These are phyloP conservation scores for Turnix velox DNA, from an alignment of 2,113 vertebrate genomes.

Conservation along the genomic window DNA sequence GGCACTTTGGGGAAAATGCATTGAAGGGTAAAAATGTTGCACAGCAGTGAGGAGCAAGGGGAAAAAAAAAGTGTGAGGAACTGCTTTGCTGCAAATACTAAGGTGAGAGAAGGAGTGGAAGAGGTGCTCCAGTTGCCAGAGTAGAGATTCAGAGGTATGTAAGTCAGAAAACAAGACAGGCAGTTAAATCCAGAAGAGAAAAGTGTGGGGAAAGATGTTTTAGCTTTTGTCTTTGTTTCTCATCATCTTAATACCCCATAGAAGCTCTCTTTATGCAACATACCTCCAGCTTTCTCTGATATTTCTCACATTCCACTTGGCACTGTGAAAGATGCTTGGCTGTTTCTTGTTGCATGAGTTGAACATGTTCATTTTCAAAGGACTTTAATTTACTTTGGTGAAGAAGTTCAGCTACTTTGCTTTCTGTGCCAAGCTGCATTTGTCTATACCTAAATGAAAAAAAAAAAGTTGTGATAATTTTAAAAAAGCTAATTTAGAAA, in stretches of 20 bases:
- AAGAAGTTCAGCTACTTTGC: slow-evolving; percentile 86
- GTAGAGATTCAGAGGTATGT: background rate
- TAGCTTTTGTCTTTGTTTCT: background rate
- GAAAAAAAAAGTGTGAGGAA: background rate
- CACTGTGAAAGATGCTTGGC: slow-evolving; percentile 87
- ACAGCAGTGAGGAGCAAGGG: background rate
- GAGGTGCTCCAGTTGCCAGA: background rate
- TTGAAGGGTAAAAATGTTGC: background rate
- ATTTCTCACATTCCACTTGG: slow-evolving; percentile 95
- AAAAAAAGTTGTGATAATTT: background rate
- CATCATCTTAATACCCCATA: background rate
- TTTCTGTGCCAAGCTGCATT: slow-evolving; percentile 88
- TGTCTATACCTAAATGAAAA: slow-evolving; percentile 81
- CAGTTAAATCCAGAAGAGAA: background rate
- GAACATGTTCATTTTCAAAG: slow-evolving; percentile 90
- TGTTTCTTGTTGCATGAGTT: slow-evolving; percentile 91
- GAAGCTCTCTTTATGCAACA: background rate
- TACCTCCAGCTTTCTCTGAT: slow-evolving; percentile 97
- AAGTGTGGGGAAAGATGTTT: background rate
- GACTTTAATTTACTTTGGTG: slow-evolving; percentile 90
- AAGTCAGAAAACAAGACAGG: background rate
- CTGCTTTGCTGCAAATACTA: background rate
- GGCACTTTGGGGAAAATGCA: background rate
- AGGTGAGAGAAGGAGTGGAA: background rate
- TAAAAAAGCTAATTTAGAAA: background rate